Conservation (phyloP, 2,888 invertebrate species). For the Cephonodes hylas region DNA sequence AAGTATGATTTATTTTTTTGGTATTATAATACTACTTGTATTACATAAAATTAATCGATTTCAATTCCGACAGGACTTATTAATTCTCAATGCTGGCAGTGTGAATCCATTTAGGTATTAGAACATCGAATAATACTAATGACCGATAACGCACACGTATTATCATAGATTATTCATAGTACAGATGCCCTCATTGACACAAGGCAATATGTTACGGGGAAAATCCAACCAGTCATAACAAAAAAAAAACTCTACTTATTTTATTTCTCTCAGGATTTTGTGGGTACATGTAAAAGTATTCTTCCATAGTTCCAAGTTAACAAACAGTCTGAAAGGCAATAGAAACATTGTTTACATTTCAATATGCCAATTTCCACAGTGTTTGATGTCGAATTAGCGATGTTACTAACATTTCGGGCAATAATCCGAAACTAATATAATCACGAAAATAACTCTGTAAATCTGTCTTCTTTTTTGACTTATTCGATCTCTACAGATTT, state of each 20-base stretch:
- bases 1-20: too few species aligned
- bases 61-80: too few species aligned
- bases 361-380: conserved; percentile 26
- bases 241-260: conserved; percentile 18
- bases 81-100: too few species aligned
- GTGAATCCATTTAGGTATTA: too few species aligned
- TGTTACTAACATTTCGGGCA: not conserved
- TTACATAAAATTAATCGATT: too few species aligned
- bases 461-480: too few species aligned
- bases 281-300: conserved; percentile 34
- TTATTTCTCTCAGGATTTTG: conserved; percentile 38
- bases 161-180: not conserved
- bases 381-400: conserved; percentile 26
- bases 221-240: not conserved
- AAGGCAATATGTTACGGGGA: not conserved
- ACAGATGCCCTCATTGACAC: not conserved
- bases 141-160: not conserved
- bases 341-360: conserved; percentile 21
- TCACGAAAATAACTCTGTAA: too few species aligned
- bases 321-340: conserved; percentile 34
- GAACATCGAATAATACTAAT: too few species aligned
- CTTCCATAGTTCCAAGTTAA: conserved; percentile 22
- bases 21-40: too few species aligned
- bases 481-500: too few species aligned
- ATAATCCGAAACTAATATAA: too few species aligned